These are phyloP conservation scores for Melanotaenia trifasciata DNA, from an alignment of 2,797 vertebrate species.

Conservation along the genomic window DNA sequence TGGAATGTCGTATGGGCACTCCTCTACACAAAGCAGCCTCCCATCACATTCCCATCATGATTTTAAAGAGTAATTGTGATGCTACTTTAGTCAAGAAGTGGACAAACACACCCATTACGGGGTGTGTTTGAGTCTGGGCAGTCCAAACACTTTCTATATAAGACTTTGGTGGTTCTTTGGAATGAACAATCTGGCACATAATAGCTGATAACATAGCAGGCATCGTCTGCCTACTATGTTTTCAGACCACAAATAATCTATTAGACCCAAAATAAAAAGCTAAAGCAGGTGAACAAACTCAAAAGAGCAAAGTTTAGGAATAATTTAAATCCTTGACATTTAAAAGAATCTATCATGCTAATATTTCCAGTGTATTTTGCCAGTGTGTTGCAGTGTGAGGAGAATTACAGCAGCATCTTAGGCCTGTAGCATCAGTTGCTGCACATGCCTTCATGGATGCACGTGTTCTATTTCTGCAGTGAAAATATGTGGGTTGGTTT, in stretches of 20 bases:
- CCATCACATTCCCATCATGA: not conserved
- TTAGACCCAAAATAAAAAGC: not conserved
- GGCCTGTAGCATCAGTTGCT: conserved; percentile 33
- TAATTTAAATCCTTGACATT: not conserved
- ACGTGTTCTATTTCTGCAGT: conserved; percentile 68
- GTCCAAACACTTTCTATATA: not conserved
- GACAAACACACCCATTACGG: not conserved
- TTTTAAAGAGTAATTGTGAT: not conserved
- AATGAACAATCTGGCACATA: not conserved
- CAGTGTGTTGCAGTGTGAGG: not conserved
- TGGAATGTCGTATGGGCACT: not conserved
- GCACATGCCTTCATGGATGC: conserved; percentile 50
- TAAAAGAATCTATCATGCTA: not conserved
- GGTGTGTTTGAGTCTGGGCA: not conserved
- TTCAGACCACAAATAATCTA: not conserved
- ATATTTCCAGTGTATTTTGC: not conserved
- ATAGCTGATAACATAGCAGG: no score
- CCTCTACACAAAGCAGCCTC: not conserved
- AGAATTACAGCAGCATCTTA: conserved; percentile 8
- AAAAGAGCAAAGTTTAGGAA: not conserved
- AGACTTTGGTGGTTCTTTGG: not conserved
- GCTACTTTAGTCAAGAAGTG: not conserved
- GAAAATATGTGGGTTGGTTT: conserved; percentile 64
- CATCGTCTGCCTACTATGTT: not conserved
- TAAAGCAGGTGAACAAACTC: not conserved